These are phyloP conservation scores for Sthenelais limicola DNA, from an alignment of 2,888 invertebrate species.

Conservation along the genomic window DNA sequence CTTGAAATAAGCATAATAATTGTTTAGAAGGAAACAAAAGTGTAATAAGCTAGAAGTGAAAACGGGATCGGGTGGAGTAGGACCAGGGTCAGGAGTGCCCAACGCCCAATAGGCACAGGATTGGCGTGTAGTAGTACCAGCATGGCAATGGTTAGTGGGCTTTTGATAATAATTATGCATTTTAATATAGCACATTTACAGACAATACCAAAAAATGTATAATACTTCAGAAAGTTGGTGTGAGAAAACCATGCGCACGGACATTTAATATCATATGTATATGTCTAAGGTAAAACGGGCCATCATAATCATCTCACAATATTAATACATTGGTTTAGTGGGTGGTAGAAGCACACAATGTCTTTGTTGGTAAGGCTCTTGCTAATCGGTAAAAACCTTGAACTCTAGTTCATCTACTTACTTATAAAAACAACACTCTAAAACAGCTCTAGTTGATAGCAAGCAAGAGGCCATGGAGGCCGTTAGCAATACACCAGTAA, in stretches of 20 bases:
- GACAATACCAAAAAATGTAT: constrained; percentile 1
- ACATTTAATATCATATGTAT: neutral
- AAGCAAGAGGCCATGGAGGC: constrained; percentile 27
- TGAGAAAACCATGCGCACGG: constrained; percentile 14
- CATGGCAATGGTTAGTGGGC: too few relatives aligned
- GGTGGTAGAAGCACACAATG: constrained; percentile 31
- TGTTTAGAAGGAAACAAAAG: too few relatives aligned
- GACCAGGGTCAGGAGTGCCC: too few relatives aligned
- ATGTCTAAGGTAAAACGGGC: constrained; percentile 1
- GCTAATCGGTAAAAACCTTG: too few relatives aligned
- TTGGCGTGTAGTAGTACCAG: too few relatives aligned
- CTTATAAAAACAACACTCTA: constrained; percentile 24
- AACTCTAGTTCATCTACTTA: too few relatives aligned
- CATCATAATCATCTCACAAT: constrained; percentile 24
- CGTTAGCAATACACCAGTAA: constrained; percentile 30
- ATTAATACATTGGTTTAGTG: constrained; percentile 29
- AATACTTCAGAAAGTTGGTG: neutral
- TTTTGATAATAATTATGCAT: too few relatives aligned
- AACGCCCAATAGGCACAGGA: too few relatives aligned
- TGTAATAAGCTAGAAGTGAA: too few relatives aligned
- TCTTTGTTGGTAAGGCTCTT: constrained; percentile 19
- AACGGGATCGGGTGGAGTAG: too few relatives aligned
- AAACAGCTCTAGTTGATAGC: constrained; percentile 16
- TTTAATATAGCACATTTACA: constrained; percentile 3
- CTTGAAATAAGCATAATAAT: too few relatives aligned